These are phyloP conservation scores for Mirounga angustirostris DNA, from an alignment of 2,113 vertebrate species.

Conservation along the genomic window DNA sequence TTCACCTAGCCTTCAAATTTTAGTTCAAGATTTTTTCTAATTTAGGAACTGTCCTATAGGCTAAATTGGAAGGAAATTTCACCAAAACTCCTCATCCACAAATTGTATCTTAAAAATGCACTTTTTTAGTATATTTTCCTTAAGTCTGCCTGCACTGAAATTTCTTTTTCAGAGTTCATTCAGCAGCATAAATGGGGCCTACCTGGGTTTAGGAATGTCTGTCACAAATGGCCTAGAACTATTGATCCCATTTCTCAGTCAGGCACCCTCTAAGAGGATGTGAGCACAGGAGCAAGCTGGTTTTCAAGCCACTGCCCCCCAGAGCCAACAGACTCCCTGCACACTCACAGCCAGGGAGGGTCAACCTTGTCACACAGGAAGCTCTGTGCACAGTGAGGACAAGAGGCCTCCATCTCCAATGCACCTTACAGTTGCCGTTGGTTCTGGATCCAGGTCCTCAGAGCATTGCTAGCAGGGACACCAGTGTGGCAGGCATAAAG, in stretches of 20 bases:
- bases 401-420: no score
- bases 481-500: not conserved
- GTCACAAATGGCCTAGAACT: not conserved
- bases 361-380: not conserved
- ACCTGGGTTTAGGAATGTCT: not conserved
- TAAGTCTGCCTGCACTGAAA: not conserved
- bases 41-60: not conserved
- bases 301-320: not conserved
- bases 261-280: rapidly evolving
- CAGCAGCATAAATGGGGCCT: not conserved
- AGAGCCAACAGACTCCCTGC: not conserved
- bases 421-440: not conserved
- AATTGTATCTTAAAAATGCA: not conserved
- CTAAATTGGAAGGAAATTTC: not conserved
- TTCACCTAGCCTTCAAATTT: not conserved
- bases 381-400: not conserved
- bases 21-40: not conserved
- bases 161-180: not conserved
- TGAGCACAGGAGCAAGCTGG: not conserved
- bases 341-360: not conserved
- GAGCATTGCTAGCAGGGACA: no score
- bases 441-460: not conserved
- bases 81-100: not conserved
- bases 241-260: not conserved
- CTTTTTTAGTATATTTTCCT: not conserved